Base-by-base conservation (phyloP, 1,140 invertebrate genomes). In the Nasonia longicornis region DNA sequence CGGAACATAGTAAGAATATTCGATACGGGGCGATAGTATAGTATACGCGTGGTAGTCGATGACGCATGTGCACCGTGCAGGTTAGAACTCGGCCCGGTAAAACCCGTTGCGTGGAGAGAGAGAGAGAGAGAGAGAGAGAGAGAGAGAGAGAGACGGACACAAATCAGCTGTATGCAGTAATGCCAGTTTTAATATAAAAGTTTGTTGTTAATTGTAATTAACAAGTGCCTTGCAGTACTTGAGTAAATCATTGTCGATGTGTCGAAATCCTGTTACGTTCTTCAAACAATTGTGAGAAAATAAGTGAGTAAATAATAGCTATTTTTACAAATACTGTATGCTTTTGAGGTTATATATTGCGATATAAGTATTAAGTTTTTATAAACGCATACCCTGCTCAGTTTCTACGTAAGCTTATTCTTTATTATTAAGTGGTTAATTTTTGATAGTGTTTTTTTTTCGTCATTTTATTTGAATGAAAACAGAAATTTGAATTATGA, bases 281-380 rank as follows among this genome's bases (percentile, higher is more conserved):
- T 58, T 20, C 16, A n/a, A 58, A n/a, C n/a, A 58, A 16, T 6
- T 6, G 14, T n/a, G 6, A 58, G 3, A 20, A 58, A 58, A 42
- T 42, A 7, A 10, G 38, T 42, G 10, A 42, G 38, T 42, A 10
- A 7, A 42, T 42, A 10, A 42, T 42, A 42, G 38, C 26, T 26
- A 7, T 42, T 42, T 7, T 10, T 42, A 42, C 8, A 8, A 42
- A 42, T 42, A 42, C 8, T 8, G 8, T 64, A 20, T 20, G n/a
- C 35, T 63, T 73, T 75, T 63, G 26, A 75, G 73, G 73, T 75
- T 75, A 75, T 58, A 35, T 29, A 67, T 4, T 72, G 45, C 2
- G 29, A 42, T 42, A 7, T 8, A 42, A 42, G 38, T 42, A 42
- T 42, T 7, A 10, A 35, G 31, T 42, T 42, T 42, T 42, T 2